A percentile compares a stretch with the other conserved stretches of the same genome.
These are phyloP conservation scores for Pardalotus punctatus DNA, from an alignment of 2,113 vertebrate species.

Conservation along the genomic window DNA sequence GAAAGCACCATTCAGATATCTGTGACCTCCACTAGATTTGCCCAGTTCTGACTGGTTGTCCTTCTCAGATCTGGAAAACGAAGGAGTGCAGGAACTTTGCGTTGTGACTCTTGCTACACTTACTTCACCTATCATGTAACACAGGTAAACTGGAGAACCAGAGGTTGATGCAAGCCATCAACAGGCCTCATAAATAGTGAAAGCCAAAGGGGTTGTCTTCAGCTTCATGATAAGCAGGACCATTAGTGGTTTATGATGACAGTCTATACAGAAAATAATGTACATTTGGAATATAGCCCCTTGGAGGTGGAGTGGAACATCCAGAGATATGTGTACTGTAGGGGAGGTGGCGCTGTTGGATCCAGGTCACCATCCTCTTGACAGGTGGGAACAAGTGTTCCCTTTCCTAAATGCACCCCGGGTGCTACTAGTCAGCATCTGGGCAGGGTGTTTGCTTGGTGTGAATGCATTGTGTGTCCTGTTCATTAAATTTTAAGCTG, in stretches of 20 bases:
- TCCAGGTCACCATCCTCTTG: too few species aligned
- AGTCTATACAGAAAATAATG: neutral
- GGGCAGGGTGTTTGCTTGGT: neutral
- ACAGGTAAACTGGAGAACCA: neutral
- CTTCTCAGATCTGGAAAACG: neutral
- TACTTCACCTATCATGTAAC: accelerated
- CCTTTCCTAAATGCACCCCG: neutral
- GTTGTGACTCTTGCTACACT: accelerated
- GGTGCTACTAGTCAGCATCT: neutral
- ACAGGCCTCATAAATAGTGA: neutral
- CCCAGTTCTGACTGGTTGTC: neutral
- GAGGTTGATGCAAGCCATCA: neutral
- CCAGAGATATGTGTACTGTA: accelerated
- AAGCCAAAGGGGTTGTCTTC: neutral
- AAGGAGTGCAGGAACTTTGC: neutral
- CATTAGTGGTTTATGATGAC: neutral
- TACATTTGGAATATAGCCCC: neutral
- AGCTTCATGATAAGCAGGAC: neutral
- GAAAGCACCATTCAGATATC: neutral
- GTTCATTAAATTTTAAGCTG: neutral
- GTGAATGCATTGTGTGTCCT: neutral
- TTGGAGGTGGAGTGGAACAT: neutral
- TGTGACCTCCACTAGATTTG: neutral
- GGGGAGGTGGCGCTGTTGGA: accelerated
- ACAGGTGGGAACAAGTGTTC: accelerated